Conservation (phyloP, 2,797 vertebrate genomes). For the Thunnus albacares region DNA sequence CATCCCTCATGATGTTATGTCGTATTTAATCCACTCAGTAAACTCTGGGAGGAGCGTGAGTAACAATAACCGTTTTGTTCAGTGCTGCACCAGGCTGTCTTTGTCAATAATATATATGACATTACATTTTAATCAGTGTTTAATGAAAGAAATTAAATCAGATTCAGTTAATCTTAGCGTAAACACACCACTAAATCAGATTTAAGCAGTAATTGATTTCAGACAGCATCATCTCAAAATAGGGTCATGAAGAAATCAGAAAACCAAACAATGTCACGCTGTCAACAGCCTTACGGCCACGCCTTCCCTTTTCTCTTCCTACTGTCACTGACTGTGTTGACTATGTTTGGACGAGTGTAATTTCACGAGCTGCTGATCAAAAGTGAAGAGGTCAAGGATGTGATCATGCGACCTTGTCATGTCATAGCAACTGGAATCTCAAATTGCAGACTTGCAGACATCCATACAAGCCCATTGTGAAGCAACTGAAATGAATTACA, state of each 20-base stretch:
- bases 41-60: conserved; percentile 27
- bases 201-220: conserved; percentile 32
- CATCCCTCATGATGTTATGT: conserved; percentile 38
- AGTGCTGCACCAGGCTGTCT: conserved; percentile 8
- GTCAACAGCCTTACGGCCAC: not conserved
- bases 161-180: conserved; percentile 14
- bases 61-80: conserved; percentile 20
- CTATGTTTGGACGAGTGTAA: not conserved
- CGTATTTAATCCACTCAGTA: conserved; percentile 26
- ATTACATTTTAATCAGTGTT: conserved; percentile 25
- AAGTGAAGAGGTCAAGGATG: conserved; percentile 9
- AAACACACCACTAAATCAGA: conserved; percentile 29
- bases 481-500: conserved; percentile 32
- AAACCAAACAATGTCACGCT: not conserved
- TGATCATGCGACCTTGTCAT: conserved; percentile 9
- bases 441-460: not conserved
- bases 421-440: conserved; percentile 1
- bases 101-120: not conserved
- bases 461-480: not conserved
- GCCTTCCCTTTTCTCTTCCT: not conserved
- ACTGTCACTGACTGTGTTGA: not conserved
- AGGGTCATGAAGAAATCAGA: not conserved
- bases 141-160: conserved; percentile 21
- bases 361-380: conserved; percentile 21
- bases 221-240: conserved; percentile 24